Evolutionary conservation across 1,140 invertebrate species (phyloP).

Genomic region (Leptinotarsa texana): DNA sequence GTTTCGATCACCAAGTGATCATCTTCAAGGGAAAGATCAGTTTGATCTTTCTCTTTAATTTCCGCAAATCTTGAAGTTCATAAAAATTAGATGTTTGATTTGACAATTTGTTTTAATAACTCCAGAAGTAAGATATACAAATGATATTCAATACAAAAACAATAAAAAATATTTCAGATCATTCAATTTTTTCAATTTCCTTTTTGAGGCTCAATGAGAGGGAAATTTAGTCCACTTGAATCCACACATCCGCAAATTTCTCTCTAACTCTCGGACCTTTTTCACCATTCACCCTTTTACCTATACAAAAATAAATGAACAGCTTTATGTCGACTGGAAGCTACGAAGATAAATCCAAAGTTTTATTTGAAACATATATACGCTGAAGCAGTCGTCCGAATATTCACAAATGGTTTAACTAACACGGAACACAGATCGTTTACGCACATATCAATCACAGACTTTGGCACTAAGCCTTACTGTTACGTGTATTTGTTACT

Average conservation of each 20-base stretch:
- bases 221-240: not conserved
- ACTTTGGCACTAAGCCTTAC: constrained; percentile 1
- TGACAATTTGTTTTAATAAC: too few species aligned
- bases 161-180: too few species aligned
- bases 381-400: constrained; percentile 18
- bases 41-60: too few species aligned
- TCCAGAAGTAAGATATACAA: too few species aligned
- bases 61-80: too few species aligned
- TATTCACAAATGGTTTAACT: constrained; percentile 26
- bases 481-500: not conserved
- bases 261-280: not conserved
- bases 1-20: too few species aligned
- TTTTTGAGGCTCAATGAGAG: not conserved
- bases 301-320: not conserved
- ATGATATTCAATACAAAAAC: too few species aligned
- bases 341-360: constrained; percentile 2
- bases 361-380: constrained; percentile 7
- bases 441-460: constrained; percentile 9
- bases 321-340: not conserved
- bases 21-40: too few species aligned
- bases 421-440: constrained; percentile 14
- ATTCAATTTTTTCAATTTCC: too few species aligned
- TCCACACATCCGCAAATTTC: not conserved
- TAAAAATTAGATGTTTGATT: too few species aligned
- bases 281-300: not conserved